Evolutionary conservation across 2,888 invertebrate species (phyloP), one percentile per base, ranked within the genome.

Genomic region (Suillia variegata): DNA sequence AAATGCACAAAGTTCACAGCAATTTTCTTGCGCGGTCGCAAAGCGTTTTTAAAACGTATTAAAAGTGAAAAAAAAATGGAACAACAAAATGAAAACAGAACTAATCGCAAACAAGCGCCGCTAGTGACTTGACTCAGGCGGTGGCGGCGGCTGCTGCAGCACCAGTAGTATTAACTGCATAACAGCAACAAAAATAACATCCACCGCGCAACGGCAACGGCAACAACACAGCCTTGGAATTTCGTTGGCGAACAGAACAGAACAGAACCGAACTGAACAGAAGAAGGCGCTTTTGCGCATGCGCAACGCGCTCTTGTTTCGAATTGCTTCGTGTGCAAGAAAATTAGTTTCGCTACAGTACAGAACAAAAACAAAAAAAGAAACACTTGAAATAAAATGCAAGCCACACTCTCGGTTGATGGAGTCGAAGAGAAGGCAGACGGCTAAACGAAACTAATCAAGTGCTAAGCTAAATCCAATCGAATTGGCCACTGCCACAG

Each of bases 321-420:
- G 70, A 77, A 76, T 78, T 76, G 73, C 75, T 73, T 77, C 80
- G 78, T 79, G 79, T 79, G 79, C 78, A 80, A 80, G 78, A 79
- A 80, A 80, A 80, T 80, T 79, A 80, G 79, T 79, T 78, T 79
- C 76, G 78, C 69, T 67, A 59, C 64, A 63, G 34, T 54, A 51
- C 59, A 58, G 50, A 56, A 59, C 17, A 47, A 20, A 48, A 60
- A 56, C 54, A 24, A 59, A 62, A 56, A 66, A 62, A 34, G 49
- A 17, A 31, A 52, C 26, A 15, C 31, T 10, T 6, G 12, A 61
- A 67, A 15, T 5, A 15, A 47, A 18, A 18, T 10, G 6, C 17
- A 17, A 17, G 10, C 26, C 26, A 26, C 5, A 26, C 6, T 5
- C 26, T 26, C 26, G 5, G 26, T 5, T 26, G 26, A 26, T 26